These are phyloP conservation scores for Acanthurus lineatus DNA, from an alignment of 2,797 vertebrate genomes.

Conservation along the genomic window DNA sequence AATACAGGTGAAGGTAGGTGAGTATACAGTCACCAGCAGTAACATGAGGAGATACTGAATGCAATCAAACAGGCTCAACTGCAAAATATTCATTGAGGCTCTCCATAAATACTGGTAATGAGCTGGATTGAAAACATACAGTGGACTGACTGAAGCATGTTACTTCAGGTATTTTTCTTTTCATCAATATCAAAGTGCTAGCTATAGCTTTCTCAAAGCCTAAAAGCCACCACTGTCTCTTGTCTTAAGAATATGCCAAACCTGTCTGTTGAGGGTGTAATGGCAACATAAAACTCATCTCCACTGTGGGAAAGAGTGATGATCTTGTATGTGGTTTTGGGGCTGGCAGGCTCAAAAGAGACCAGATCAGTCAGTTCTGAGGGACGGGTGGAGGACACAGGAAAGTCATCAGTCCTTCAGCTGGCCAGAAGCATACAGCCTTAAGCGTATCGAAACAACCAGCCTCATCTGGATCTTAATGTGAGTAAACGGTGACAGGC, in stretches of 20 bases:
- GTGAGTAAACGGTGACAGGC: conserved; percentile 84
- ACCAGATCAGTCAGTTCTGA: conserved; percentile 46
- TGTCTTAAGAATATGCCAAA: conserved; percentile 25
- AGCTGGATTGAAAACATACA: conserved; percentile 62
- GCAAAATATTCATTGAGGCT: conserved; percentile 62
- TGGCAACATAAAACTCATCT: conserved; percentile 48
- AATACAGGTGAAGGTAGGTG: conserved; percentile 33
- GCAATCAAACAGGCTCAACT: conserved; percentile 51
- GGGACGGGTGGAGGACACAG: conserved; percentile 59
- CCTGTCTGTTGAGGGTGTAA: conserved; percentile 42
- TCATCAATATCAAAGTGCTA: conserved; percentile 59
- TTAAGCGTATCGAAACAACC: conserved; percentile 88
- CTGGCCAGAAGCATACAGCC: conserved; percentile 88
- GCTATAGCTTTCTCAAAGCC: conserved; percentile 44
- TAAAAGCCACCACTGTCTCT: conserved; percentile 33
- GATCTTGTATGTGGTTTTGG: conserved; percentile 64
- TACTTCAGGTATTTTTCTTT: conserved; percentile 54
- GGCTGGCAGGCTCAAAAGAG: conserved; percentile 45
- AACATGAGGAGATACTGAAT: conserved; percentile 44
- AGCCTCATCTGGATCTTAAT: conserved; percentile 88
- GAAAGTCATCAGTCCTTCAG: conserved; percentile 85
- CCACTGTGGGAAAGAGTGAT: conserved; percentile 78
- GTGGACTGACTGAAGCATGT: conserved; percentile 59
- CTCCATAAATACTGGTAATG: conserved; percentile 53
- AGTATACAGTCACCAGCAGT: conserved; percentile 46